A percentile compares a stretch with the other conserved stretches of the same genome.
These are phyloP conservation scores for Melopsittacus undulatus DNA, from an alignment of 2,797 vertebrate genomes.

Conservation along the genomic window DNA sequence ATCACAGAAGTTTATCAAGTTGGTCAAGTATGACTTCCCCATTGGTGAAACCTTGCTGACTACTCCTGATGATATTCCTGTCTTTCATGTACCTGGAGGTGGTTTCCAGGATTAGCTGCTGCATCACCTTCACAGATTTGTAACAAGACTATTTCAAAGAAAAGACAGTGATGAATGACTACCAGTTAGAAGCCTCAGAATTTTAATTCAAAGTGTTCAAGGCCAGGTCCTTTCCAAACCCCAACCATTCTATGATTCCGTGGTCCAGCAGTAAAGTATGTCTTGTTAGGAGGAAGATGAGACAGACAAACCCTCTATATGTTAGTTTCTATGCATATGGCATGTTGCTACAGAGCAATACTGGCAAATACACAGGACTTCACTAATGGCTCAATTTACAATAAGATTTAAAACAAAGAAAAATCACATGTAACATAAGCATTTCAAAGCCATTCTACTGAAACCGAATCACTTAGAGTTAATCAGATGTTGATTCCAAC, in stretches of 20 bases:
- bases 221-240: neutral
- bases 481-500: neutral
- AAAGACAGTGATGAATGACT: neutral
- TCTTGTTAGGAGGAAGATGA: neutral
- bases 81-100: neutral
- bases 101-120: neutral
- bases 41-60: neutral
- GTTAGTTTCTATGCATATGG: neutral
- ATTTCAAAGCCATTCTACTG: neutral
- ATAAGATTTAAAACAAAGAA: neutral
- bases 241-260: neutral
- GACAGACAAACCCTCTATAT: neutral
- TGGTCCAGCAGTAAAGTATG: neutral
- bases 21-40: neutral
- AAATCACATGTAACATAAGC: rapidly evolving
- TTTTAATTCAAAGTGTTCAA: neutral
- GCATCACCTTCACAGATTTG: neutral
- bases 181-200: neutral
- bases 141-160: neutral
- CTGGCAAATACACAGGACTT: neutral
- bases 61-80: neutral
- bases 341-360: neutral
- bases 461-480: neutral
- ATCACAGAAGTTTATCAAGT: neutral
- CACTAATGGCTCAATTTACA: neutral